Conservation (phyloP, 2,797 vertebrate genomes). For the Perodicticus potto region DNA sequence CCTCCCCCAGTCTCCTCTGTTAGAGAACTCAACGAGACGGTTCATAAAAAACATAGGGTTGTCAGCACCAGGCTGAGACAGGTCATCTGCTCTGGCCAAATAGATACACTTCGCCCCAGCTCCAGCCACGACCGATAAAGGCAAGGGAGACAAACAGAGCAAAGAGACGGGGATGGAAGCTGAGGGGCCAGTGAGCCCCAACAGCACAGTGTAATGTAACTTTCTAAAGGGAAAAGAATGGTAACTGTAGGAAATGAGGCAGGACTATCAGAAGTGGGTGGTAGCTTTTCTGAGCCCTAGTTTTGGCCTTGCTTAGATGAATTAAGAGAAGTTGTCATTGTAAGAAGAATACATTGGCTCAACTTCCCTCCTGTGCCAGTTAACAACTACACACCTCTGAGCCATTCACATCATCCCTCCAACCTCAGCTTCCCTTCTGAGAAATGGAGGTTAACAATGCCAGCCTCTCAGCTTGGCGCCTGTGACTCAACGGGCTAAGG, state of each 20-base stretch:
- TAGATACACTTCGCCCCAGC: neutral
- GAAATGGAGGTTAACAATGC: constrained; percentile 73
- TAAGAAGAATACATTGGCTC: neutral
- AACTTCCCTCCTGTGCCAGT: neutral
- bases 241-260: neutral
- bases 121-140: neutral
- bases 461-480: too few relatives aligned
- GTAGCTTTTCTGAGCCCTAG: neutral
- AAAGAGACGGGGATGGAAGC: neutral
- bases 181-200: neutral
- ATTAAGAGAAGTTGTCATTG: neutral
- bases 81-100: neutral
- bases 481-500: too few relatives aligned
- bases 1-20: neutral
- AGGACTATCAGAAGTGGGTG: neutral
- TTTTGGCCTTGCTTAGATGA: neutral
- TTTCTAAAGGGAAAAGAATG: neutral
- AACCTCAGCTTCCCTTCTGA: constrained; percentile 75
- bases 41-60: neutral
- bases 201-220: neutral
- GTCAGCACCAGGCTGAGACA: neutral
- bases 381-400: neutral
- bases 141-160: neutral
- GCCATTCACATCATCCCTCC: constrained; percentile 77
- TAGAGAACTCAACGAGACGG: neutral